phyloP scores from a whole-genome alignment of 2,797 vertebrate species.

The Galaxias olidus region DNA sequence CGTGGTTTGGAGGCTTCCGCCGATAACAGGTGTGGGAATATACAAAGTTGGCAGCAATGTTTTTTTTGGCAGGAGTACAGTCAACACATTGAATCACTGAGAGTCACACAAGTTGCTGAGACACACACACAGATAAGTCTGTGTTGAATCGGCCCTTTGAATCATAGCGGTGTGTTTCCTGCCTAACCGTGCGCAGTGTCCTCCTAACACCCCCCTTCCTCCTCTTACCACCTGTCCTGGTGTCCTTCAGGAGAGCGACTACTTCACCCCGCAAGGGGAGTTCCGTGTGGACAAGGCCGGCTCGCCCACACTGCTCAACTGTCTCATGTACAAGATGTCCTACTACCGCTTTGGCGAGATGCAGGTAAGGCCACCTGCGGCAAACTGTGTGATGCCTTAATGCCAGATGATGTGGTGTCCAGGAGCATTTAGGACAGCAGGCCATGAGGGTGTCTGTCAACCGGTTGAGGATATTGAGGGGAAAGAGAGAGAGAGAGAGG shows the following conservation, averaged over 20 bases:
- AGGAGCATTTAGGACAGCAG: too few species aligned
- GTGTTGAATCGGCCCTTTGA: too few species aligned
- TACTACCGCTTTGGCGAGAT: constrained; percentile 99
- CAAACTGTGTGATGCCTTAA: not conserved
- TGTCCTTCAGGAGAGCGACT: constrained; percentile 91
- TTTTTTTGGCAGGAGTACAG: not conserved
- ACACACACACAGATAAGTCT: too few species aligned
- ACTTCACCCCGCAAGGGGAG: constrained; percentile 98
- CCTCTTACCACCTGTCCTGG: constrained; percentile 8
- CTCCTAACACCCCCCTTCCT: constrained; percentile 17
- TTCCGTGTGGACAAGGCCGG: constrained; percentile 98
- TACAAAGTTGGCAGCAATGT: not conserved
- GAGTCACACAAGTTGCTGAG: too few species aligned
- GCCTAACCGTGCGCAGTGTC: not conserved
- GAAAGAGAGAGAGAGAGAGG: not conserved
- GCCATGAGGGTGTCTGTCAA: too few species aligned
- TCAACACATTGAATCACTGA: not conserved
- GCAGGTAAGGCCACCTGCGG: constrained; percentile 81
- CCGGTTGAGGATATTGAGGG: too few species aligned
- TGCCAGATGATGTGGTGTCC: too few species aligned
- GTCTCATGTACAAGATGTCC: constrained; percentile 99
- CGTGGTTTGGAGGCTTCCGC: not conserved
- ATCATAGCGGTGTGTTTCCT: too few species aligned
- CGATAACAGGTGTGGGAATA: not conserved
- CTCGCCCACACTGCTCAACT: constrained; percentile 96